Evolutionary conservation across 2,113 vertebrate genomes (phyloP), one percentile per base, ranked within the genome.

Genomic region (Hylia prasina): DNA sequence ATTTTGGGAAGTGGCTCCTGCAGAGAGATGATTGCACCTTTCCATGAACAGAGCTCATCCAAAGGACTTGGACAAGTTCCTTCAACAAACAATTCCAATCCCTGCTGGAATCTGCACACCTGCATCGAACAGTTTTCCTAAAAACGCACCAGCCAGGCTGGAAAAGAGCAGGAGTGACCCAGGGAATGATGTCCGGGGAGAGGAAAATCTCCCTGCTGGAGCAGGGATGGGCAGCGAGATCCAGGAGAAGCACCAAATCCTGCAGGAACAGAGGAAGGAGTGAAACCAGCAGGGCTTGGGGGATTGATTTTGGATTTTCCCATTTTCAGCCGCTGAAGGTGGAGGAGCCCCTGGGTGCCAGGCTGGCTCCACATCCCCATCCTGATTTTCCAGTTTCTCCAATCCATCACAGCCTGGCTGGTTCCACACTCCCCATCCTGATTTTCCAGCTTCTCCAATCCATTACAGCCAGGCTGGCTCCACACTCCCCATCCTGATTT

Each of bases 321-420:
- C 47, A 4, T 37, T 39, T 28, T 13, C 35, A 19, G 1, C 71
- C 11, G 13, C 61, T 13, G 9, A 3, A n/a, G 11, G 50, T 8
- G 17, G 39, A 61, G 61, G 17, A 82, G 45, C 27, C 11, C 3
- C 21, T 20, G 1, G 0, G 24, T 3, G 24, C 2, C 45, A 35
- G 45, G 53, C 44, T 5, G 3, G 54, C 20, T 66, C 82, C 6
- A 5, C 0, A 0, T 7, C 37, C 17, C 33, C 37, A 6, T 15
- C 63, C 68, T 7, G 11, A 72, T 69, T 68, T 51, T 18, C 14
- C 42, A 60, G 30, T 13, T 53, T 23, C 33, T 24, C 90, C 64
- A n/a, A 30, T 11, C 51, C 18, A 11, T 53, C 22, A 45, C 9
- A 19, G 19, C 24, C n/a, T n/a, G n/a, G n/a, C n/a, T n/a, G n/a